Conservation (phyloP, 64 coral and sea anemone genomes). For the Pachyseris speciosa region DNA sequence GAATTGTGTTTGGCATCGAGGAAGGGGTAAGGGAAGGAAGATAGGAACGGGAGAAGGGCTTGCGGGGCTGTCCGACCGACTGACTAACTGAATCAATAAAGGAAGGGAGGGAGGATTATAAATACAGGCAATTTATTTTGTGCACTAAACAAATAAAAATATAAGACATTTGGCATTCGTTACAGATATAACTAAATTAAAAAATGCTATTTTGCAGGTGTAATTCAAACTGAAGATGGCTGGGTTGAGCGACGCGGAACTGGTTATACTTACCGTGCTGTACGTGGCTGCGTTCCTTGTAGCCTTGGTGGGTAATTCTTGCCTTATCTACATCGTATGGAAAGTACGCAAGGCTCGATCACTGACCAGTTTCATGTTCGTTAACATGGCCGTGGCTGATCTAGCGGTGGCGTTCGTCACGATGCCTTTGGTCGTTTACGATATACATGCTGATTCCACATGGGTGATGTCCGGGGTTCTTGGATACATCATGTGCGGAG, state of each 20-base stretch:
- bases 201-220: too few relatives aligned
- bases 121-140: too few relatives aligned
- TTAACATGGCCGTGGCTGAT: constrained; percentile 27
- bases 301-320: neutral
- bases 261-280: neutral
- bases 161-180: too few relatives aligned
- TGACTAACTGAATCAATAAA: too few relatives aligned
- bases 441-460: neutral
- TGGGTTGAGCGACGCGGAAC: neutral
- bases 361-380: constrained; percentile 29
- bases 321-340: constrained; percentile 1
- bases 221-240: neutral
- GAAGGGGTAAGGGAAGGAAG: too few relatives aligned
- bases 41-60: too few relatives aligned
- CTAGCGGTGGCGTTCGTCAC: constrained; percentile 26
- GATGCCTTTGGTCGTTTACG: neutral
- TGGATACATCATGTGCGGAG: constrained; percentile 18
- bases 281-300: neutral
- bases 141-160: too few relatives aligned
- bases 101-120: too few relatives aligned
- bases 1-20: too few relatives aligned
- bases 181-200: too few relatives aligned
- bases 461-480: constrained; percentile 6
- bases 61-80: too few relatives aligned
- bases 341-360: neutral